These are phyloP conservation scores for Vespertilio murinus DNA, from an alignment of 2,797 vertebrate genomes.

Conservation along the genomic window DNA sequence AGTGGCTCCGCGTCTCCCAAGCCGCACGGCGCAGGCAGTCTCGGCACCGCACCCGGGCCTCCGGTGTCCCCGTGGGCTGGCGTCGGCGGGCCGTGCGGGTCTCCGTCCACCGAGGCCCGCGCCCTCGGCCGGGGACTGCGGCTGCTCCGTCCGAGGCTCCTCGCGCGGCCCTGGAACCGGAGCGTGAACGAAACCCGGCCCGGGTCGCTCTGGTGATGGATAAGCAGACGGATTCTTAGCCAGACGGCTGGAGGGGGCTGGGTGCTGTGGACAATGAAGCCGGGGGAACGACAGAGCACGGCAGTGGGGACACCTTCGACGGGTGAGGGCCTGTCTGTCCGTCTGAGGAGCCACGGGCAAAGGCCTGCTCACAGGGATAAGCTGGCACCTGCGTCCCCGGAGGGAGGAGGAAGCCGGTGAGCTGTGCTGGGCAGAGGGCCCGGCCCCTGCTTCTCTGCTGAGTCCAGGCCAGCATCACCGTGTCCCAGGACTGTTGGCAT, in stretches of 20 bases:
- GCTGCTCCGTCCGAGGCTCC: neutral
- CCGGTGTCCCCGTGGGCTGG: neutral
- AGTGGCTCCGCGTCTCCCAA: neutral
- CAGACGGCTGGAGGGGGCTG: neutral
- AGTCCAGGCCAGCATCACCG: neutral
- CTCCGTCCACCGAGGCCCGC: neutral
- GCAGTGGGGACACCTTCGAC: neutral
- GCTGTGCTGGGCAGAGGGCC: neutral
- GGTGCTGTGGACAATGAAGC: neutral
- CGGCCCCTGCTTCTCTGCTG: neutral
- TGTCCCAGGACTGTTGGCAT: rapidly evolving
- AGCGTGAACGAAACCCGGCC: neutral
- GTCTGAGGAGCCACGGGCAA: neutral
- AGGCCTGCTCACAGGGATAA: neutral
- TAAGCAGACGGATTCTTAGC: neutral
- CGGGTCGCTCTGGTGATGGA: neutral
- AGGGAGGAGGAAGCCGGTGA: neutral
- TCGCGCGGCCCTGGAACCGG: neutral
- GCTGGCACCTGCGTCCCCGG: no score
- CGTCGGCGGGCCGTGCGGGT: neutral
- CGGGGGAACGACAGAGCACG: neutral
- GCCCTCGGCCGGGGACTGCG: neutral
- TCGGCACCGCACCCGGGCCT: neutral
- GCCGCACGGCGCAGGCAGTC: neutral
- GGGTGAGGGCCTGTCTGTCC: neutral